Conservation (phyloP, 2,113 vertebrate genomes). For the Bostrychus sinensis region DNA sequence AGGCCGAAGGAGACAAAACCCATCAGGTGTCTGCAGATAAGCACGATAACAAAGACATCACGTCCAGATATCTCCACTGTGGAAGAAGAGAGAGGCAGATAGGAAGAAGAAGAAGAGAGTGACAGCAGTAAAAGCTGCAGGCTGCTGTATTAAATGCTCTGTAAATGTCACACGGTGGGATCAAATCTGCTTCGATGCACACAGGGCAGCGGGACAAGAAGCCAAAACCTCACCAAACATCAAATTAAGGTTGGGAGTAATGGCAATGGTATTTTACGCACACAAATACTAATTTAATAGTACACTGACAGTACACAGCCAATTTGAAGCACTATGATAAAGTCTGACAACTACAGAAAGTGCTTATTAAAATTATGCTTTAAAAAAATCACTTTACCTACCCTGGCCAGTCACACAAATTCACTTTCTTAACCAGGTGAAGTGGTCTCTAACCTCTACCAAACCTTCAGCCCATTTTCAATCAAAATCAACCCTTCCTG, state of each 20-base stretch:
- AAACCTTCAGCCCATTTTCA: no score
- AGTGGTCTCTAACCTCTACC: no score
- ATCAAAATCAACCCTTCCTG: no score
- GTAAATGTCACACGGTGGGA: slow-evolving; percentile 4
- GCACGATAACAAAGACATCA: neutral
- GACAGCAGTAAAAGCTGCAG: slow-evolving; percentile 7
- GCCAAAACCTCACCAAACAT: neutral
- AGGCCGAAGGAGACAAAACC: slow-evolving; percentile 6
- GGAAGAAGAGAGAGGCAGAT: neutral
- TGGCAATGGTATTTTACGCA: neutral
- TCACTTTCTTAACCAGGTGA: no score
- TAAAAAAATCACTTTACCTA: no score
- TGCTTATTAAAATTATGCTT: no score
- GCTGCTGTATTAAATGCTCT: neutral
- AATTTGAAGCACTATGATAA: no score
- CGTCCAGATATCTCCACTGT: neutral
- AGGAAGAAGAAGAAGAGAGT: neutral
- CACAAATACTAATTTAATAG: no score
- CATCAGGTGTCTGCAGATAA: slow-evolving; percentile 10
- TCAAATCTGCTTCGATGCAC: slow-evolving; percentile 11
- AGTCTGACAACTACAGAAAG: no score
- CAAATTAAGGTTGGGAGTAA: neutral
- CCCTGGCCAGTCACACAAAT: no score
- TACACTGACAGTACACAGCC: no score
- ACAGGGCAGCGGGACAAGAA: neutral